These are phyloP conservation scores for Amblyopsis hoosieri DNA, from an alignment of 2,797 vertebrate species.

Conservation along the genomic window DNA sequence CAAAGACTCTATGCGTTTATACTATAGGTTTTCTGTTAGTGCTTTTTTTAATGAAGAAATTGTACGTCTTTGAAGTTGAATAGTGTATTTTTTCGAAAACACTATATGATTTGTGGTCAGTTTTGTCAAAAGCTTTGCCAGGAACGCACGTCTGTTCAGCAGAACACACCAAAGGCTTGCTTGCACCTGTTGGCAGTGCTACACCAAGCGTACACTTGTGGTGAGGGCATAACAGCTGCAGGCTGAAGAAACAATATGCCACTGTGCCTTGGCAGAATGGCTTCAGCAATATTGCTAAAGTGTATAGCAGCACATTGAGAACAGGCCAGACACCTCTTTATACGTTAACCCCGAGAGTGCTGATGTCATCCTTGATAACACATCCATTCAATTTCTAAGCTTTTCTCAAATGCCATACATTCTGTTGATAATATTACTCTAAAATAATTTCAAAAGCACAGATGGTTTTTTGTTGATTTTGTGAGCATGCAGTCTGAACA, in stretches of 20 bases:
- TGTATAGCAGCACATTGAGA: conserved; percentile 11
- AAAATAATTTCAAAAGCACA: not conserved
- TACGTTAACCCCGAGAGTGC: too few relatives aligned
- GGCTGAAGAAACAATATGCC: conserved; percentile 53
- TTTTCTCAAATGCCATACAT: not conserved
- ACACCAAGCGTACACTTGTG: conserved; percentile 40
- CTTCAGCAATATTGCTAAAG: conserved; percentile 51
- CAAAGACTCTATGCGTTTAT: not conserved
- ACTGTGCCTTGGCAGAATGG: conserved; percentile 51
- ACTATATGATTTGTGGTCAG: not conserved
- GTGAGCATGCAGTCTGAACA: conserved; percentile 5
- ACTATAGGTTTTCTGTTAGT: too few relatives aligned
- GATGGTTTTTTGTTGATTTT: not conserved
- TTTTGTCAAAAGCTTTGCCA: conserved; percentile 10
- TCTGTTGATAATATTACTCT: conserved; percentile 4
- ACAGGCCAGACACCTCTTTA: conserved; percentile 7
- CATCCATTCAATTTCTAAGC: not conserved
- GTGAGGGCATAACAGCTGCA: conserved; percentile 64
- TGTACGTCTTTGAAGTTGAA: too few relatives aligned
- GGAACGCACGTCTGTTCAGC: conserved; percentile 19
- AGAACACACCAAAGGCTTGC: conserved; percentile 20
- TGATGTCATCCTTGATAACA: too few relatives aligned
- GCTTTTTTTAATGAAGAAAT: too few relatives aligned
- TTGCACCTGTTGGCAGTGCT: conserved; percentile 54
- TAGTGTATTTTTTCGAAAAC: conserved; percentile 14